These are phyloP conservation scores for Dreissena polymorpha DNA, from an alignment of 1,140 invertebrate genomes.

Conservation along the genomic window DNA sequence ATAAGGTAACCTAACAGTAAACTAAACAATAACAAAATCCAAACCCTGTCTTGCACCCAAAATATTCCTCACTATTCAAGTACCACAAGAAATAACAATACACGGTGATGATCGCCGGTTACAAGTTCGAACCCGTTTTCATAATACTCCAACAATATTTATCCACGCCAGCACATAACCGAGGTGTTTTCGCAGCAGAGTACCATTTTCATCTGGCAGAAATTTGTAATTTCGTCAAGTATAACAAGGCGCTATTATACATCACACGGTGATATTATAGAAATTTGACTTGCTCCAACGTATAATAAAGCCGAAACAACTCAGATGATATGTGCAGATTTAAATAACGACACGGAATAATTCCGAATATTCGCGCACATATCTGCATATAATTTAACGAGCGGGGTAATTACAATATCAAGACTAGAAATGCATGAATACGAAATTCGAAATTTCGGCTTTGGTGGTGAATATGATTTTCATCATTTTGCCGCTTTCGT, in stretches of 20 bases:
- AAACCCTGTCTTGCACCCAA: too few species aligned
- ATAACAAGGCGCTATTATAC: constrained; percentile 48
- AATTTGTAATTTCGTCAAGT: constrained; percentile 48
- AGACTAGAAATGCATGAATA: constrained; percentile 49
- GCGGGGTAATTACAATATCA: constrained; percentile 47
- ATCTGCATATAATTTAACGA: constrained; percentile 48
- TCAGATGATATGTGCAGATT: constrained; percentile 53
- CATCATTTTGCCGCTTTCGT: too few species aligned
- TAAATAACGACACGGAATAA: constrained; percentile 40
- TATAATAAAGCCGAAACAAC: constrained; percentile 51
- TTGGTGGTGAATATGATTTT: too few species aligned
- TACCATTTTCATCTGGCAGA: constrained; percentile 19
- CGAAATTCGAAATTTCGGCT: constrained; percentile 38
- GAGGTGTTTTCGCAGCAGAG: constrained; percentile 7
- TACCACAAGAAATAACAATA: too few species aligned
- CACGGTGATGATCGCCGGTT: too few species aligned
- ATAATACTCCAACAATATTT: too few species aligned
- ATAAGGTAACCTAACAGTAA: too few species aligned
- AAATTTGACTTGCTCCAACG: constrained; percentile 45
- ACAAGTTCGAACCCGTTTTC: too few species aligned
- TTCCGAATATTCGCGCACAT: constrained; percentile 28
- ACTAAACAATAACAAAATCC: too few species aligned
- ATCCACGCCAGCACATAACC: too few species aligned
- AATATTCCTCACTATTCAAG: too few species aligned
- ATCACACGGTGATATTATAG: constrained; percentile 46